A percentile compares a stretch with the other conserved stretches of the same genome.
Evolutionary conservation across 2,113 vertebrate genomes (phyloP).

Genomic region (Poeciliopsis prolifica): DNA sequence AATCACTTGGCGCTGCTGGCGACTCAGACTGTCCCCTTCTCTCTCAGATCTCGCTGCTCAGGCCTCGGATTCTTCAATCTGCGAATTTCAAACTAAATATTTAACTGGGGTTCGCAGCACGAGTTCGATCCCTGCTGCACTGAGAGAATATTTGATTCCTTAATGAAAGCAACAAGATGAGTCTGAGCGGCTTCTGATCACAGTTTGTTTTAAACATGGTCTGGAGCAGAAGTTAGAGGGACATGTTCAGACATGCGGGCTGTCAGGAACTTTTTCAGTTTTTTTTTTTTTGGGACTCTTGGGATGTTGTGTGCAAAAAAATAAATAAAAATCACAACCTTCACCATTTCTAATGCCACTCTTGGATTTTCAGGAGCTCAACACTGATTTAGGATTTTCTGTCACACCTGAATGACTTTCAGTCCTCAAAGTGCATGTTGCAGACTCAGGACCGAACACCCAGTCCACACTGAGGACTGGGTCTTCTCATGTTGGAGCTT

Average conservation of each 20-base stretch:
- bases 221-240: slow-evolving; percentile 31
- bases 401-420: too few species aligned
- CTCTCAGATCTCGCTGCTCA: slow-evolving; percentile 66
- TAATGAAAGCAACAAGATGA: slow-evolving; percentile 43
- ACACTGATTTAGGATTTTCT: too few species aligned
- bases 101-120: slow-evolving; percentile 54
- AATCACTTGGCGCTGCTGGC: slow-evolving; percentile 52
- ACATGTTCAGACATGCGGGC: slow-evolving; percentile 24
- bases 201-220: slow-evolving; percentile 34
- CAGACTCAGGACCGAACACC: too few species aligned
- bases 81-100: slow-evolving; percentile 58
- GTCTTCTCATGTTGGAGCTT: slow-evolving; percentile 5
- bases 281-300: too few species aligned
- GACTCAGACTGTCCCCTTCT: slow-evolving; percentile 43
- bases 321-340: too few species aligned
- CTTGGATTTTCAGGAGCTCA: too few species aligned
- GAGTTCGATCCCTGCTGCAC: slow-evolving; percentile 48
- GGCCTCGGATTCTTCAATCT: slow-evolving; percentile 59
- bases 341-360: too few species aligned
- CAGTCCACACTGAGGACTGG: too few species aligned
- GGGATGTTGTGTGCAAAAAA: too few species aligned
- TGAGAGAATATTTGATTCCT: slow-evolving; percentile 61
- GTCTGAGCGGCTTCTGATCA: slow-evolving; percentile 58
- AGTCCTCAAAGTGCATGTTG: too few species aligned
- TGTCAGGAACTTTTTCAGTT: slow-evolving; percentile 29